Conservation (phyloP, 1,140 invertebrate genomes). For the Lordiphosa collinella region DNA sequence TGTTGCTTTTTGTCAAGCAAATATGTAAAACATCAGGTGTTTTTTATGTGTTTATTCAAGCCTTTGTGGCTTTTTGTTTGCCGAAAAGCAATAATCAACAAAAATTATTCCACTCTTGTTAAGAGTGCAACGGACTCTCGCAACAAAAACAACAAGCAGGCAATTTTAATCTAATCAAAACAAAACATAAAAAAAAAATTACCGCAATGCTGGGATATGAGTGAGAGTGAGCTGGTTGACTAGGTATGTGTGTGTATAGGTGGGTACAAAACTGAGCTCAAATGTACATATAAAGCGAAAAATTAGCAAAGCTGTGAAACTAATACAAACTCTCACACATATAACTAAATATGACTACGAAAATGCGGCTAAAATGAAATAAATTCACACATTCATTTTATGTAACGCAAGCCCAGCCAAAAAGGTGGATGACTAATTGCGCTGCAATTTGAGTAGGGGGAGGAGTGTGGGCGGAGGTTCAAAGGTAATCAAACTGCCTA, state of each 20-base stretch:
- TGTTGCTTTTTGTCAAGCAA: too few species aligned
- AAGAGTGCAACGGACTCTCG: constrained; percentile 27
- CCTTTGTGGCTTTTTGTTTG: constrained; percentile 1
- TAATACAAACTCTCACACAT: constrained; percentile 18
- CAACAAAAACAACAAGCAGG: constrained; percentile 14
- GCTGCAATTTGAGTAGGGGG: constrained; percentile 14
- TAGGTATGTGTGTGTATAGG: not conserved
- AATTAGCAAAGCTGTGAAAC: constrained; percentile 51
- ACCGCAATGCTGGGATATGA: constrained; percentile 1
- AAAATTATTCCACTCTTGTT: not conserved
- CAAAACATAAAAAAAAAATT: constrained; percentile 3
- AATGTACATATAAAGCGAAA: constrained; percentile 43
- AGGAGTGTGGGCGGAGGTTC: too few species aligned
- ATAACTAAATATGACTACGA: constrained; percentile 35
- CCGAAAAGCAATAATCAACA: too few species aligned
- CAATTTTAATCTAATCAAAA: constrained; percentile 17
- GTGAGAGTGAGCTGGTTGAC: too few species aligned
- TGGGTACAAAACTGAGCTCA: constrained; percentile 7
- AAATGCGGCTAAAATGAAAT: constrained; percentile 51
- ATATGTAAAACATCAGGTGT: too few species aligned
- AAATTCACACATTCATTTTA: constrained; percentile 74
- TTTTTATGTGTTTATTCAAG: too few species aligned
- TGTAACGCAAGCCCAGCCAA: constrained; percentile 43
- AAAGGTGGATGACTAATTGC: constrained; percentile 61
- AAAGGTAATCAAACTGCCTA: constrained; percentile 23